These are phyloP conservation scores for Pipistrellus pygmaeus DNA, from an alignment of 2,797 vertebrate genomes.

Conservation along the genomic window DNA sequence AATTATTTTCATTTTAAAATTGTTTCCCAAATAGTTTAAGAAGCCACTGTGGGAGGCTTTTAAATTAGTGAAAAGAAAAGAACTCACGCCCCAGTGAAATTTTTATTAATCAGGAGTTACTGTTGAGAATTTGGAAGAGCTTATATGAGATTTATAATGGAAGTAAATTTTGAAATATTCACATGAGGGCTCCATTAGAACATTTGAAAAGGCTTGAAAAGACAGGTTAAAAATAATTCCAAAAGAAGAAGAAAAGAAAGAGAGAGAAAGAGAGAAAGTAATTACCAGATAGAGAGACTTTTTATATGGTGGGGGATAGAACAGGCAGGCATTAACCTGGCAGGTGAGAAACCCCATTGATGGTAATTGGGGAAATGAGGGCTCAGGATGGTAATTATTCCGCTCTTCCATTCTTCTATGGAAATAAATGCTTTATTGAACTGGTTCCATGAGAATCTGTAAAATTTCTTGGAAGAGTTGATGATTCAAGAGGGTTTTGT, in stretches of 20 bases:
- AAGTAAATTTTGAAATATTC: conserved; percentile 36
- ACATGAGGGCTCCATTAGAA: conserved; percentile 44
- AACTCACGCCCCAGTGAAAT: conserved; percentile 46
- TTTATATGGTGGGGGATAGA: conserved; percentile 53
- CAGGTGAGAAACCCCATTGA: conserved; percentile 57
- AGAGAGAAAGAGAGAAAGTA: conserved; percentile 5
- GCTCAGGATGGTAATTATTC: conserved; percentile 41
- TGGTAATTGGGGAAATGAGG: conserved; percentile 70
- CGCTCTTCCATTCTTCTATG: conserved; percentile 46
- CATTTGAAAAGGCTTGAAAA: conserved; percentile 62
- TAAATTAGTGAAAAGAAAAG: conserved; percentile 55
- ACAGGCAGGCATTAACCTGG: conserved; percentile 74
- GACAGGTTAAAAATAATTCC: conserved; percentile 71
- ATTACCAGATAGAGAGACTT: conserved; percentile 59
- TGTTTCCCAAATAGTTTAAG: conserved; percentile 65
- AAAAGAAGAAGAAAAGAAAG: neutral
- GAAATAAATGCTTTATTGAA: conserved; percentile 75
- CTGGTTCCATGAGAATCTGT: conserved; percentile 59
- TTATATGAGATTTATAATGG: conserved; percentile 31
- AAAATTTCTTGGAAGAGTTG: conserved; percentile 70
- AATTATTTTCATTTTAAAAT: conserved; percentile 59
- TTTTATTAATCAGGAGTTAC: conserved; percentile 69
- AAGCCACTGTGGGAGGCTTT: conserved; percentile 41
- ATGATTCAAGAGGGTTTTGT: conserved; percentile 70
- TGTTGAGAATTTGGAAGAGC: conserved; percentile 59